phyloP scores from a whole-genome alignment of 37 sponge, comb jelly and placozoan genomes.

The Beroe forskalii region DNA sequence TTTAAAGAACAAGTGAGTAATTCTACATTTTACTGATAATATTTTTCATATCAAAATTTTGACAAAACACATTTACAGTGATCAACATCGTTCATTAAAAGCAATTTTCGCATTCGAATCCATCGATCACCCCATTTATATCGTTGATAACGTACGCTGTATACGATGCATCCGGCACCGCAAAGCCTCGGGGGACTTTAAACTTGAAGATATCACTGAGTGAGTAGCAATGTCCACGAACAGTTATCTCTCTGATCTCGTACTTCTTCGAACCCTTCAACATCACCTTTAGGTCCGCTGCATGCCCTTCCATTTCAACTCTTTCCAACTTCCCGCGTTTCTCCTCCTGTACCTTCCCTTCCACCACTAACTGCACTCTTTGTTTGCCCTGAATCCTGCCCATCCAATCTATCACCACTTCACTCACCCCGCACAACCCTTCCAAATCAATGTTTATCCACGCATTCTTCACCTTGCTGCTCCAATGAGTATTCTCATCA shows the following conservation, averaged over 20 bases:
- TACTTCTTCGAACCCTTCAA: not conserved
- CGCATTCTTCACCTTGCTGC: not conserved
- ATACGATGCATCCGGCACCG: not conserved
- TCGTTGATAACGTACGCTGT: not conserved
- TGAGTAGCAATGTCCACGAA: not conserved
- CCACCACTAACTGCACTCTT: not conserved
- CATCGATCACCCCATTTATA: not conserved
- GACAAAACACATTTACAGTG: not conserved
- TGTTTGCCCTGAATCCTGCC: not conserved
- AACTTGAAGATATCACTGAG: slow-evolving; percentile 5
- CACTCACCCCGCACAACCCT: not conserved
- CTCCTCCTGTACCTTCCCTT: not conserved
- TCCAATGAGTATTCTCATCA: not conserved
- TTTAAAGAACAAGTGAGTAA: too few species aligned
- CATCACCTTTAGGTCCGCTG: not conserved
- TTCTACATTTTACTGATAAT: too few species aligned
- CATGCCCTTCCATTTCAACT: not conserved
- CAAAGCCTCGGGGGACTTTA: not conserved
- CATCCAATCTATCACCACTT: not conserved
- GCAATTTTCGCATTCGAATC: not conserved
- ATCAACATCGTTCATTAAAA: not conserved
- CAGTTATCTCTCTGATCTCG: not conserved
- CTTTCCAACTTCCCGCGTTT: not conserved
- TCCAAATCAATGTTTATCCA: slow-evolving; percentile 1
- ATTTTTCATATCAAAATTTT: not conserved